Percentiles rank a stretch among this genome's conserved stretches.
Evolutionary conservation across 2,888 invertebrate genomes (phyloP).

Genomic region (Ormyrus labotus): DNA sequence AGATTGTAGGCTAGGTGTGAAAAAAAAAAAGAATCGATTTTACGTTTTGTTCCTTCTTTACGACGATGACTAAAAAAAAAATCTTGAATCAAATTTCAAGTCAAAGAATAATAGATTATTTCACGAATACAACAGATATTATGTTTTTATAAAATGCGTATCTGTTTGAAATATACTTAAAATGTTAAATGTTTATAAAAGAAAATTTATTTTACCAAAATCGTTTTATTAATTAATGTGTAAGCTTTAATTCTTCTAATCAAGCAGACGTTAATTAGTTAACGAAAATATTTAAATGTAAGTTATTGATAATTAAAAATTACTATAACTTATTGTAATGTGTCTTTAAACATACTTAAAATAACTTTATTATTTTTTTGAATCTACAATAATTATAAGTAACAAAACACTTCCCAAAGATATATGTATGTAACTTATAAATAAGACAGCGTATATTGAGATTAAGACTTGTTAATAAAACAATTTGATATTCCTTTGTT

Average conservation of each 20-base stretch:
- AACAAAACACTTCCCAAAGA: slow-evolving; percentile 56
- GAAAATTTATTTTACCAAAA: slow-evolving; percentile 52
- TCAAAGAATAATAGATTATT: background rate
- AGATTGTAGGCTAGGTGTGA: background rate
- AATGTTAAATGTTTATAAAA: slow-evolving; percentile 52
- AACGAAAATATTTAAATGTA: slow-evolving; percentile 31
- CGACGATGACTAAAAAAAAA: too few species aligned
- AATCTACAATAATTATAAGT: slow-evolving; percentile 15
- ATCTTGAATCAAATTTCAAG: background rate
- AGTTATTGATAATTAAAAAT: slow-evolving; percentile 26
- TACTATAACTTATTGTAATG: slow-evolving; percentile 32
- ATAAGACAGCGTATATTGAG: slow-evolving; percentile 49
- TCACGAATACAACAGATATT: slow-evolving; percentile 15
- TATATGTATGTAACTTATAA: slow-evolving; percentile 41
- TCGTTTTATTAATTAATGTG: slow-evolving; percentile 47
- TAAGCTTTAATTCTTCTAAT: slow-evolving; percentile 57
- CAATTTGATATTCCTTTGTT: slow-evolving; percentile 34
- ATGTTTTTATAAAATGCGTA: slow-evolving; percentile 45
- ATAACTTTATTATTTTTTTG: slow-evolving; percentile 23
- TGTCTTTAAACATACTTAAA: slow-evolving; percentile 25
- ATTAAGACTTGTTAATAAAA: slow-evolving; percentile 57
- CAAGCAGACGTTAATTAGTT: slow-evolving; percentile 37
- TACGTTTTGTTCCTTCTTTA: slow-evolving; percentile 19
- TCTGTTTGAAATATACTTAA: slow-evolving; percentile 24
- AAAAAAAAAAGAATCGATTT: background rate